Base-by-base conservation (phyloP, 2,113 vertebrate genomes). In the Coracopsis vasa region DNA sequence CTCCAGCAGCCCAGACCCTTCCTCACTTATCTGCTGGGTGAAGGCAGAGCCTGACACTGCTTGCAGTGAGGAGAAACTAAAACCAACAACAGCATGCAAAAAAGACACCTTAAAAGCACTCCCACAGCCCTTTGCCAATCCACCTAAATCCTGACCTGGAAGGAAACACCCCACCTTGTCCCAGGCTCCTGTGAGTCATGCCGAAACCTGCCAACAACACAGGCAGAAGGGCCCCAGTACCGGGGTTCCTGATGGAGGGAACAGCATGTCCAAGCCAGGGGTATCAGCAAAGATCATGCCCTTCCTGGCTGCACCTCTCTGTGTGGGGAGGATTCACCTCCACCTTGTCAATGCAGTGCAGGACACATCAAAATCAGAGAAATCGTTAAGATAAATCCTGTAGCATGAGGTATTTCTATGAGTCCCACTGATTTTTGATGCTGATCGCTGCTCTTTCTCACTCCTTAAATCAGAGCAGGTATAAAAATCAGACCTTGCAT, bases 51-150 rank as follows among this genome's bases (percentile, higher is more conserved):
- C 61, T 35, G 74, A 45, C 66, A 31, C 51, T 10, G 51, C 65
- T 89, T 73, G 65, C 66, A 64, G 70, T 44, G 47, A 80, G 31
- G 33, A 16, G 19, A 20, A 39, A 35, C 15, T 6, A 45, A 29
- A 28, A 39, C 9, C 16, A 31, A 28, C 56, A 58, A 2, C 56
- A 24, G 33, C 27, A 9, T 3, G 62, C 74, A 64, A 83, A 56
- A 85, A 91, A 24, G 60, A 80, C 61, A 82, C 79, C 71, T 93
- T 83, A 85, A 85, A 93, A 96, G 71, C 88, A 92, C 88, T 97
- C 82, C 74, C 79, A 70, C 77, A 92, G 69, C 92, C 74, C 64
- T 88, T 29, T 66, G 89, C 92, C 95, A 93, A 95, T 72, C 85
- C 79, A 94, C 45, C 79, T 83, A 88, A 90, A 77, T 83, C 82